A percentile compares a stretch with the other conserved stretches of the same genome.
These are phyloP conservation scores for Drosophila algonquin DNA, from an alignment of 2,888 invertebrate genomes.

Conservation along the genomic window DNA sequence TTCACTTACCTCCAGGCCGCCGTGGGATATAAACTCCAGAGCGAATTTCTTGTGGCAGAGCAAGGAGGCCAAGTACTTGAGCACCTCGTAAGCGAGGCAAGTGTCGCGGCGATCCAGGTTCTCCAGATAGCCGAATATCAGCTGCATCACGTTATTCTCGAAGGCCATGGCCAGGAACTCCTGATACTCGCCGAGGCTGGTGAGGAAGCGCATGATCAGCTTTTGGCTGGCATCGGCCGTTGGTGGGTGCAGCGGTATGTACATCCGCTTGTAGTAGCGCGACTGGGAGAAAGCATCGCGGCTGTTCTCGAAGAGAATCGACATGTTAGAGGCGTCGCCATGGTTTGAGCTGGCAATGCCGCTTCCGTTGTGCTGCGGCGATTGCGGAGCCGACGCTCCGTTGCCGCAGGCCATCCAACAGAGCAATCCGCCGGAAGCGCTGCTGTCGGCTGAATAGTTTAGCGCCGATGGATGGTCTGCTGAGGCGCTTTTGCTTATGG, in stretches of 20 bases:
- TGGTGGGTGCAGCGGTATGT: slow-evolving; percentile 94
- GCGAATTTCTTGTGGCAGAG: slow-evolving; percentile 99
- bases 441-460: slow-evolving; percentile 55
- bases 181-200: slow-evolving; percentile 98
- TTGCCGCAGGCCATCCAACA: slow-evolving; percentile 75
- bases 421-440: slow-evolving; percentile 70
- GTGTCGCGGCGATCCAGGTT: slow-evolving; percentile 95
- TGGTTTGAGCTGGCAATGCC: slow-evolving; percentile 35
- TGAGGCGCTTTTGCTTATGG: slow-evolving; percentile 69
- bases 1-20: slow-evolving; percentile 89
- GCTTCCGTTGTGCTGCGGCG: slow-evolving; percentile 76
- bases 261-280: slow-evolving; percentile 80
- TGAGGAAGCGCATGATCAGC: slow-evolving; percentile 96
- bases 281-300: slow-evolving; percentile 77
- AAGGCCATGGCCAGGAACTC: slow-evolving; percentile 97
- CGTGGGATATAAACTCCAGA: slow-evolving; percentile 95
- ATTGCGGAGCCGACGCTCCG: slow-evolving; percentile 80
- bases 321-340: slow-evolving; percentile 80
- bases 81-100: slow-evolving; percentile 96
- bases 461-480: slow-evolving; percentile 32
- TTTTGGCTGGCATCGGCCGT: slow-evolving; percentile 95
- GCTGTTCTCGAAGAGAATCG: slow-evolving; percentile 82
- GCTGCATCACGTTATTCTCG: slow-evolving; percentile 94
- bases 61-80: slow-evolving; percentile 96
- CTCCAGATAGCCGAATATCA: slow-evolving; percentile 96